Conservation (phyloP, 2,113 vertebrate genomes). For the Thunnus maccoyii region DNA sequence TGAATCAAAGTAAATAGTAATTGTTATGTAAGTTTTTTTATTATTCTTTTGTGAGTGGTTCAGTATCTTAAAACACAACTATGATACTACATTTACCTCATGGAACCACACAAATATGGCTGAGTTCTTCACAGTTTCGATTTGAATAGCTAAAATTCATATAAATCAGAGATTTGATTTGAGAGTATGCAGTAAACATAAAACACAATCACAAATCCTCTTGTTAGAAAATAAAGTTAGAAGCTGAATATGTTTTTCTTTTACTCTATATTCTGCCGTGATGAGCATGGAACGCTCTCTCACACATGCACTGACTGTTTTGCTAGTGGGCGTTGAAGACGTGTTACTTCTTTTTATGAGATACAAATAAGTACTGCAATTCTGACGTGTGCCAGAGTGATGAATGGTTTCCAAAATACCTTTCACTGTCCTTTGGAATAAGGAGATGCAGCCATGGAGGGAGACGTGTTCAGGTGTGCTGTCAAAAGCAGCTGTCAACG, state of each 20-base stretch:
- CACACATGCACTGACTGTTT: neutral
- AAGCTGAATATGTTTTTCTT: too few species aligned
- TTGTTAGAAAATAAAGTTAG: too few species aligned
- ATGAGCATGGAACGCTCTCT: neutral
- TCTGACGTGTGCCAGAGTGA: slow-evolving; percentile 2
- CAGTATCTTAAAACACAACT: neutral
- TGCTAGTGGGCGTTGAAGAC: slow-evolving; percentile 11
- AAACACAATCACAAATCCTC: too few species aligned
- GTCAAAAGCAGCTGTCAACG: slow-evolving; percentile 64
- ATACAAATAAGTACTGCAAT: neutral
- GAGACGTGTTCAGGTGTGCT: slow-evolving; percentile 63
- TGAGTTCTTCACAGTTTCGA: too few species aligned
- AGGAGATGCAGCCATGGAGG: neutral
- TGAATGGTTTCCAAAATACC: slow-evolving; percentile 28
- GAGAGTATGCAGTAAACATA: too few species aligned
- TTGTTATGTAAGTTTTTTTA: neutral
- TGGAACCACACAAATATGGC: neutral
- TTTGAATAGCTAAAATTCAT: too few species aligned
- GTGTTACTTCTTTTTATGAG: slow-evolving; percentile 12
- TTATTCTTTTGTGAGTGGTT: neutral
- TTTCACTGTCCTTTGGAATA: neutral
- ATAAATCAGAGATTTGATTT: too few species aligned
- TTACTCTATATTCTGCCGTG: neutral
- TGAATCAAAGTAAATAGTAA: neutral
- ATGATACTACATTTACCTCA: neutral